Evolutionary conservation across 2,113 vertebrate genomes (phyloP).

Genomic region (Gopherus flavomarginatus): DNA sequence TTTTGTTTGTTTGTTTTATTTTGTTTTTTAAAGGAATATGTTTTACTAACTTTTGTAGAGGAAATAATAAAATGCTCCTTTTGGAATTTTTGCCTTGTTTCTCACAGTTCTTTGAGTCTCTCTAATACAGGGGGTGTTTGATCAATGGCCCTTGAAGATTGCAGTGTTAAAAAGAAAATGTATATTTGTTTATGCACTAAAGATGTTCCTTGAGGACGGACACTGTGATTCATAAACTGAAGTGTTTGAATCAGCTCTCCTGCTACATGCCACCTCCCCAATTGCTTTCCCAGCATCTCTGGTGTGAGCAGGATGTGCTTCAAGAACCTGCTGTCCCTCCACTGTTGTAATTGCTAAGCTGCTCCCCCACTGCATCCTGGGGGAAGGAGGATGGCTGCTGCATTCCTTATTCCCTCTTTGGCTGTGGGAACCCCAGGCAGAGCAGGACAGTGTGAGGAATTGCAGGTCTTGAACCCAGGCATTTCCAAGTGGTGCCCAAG

Average conservation of each 20-base stretch:
- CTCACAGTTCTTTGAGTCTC: neutral
- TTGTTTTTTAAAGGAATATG: neutral
- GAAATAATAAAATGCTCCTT: neutral
- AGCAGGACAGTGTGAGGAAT: neutral
- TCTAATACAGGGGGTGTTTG: rapidly evolving
- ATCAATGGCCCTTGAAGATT: neutral
- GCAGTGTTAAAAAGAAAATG: neutral
- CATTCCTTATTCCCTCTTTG: neutral
- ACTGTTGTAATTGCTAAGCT: neutral
- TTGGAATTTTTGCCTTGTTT: neutral
- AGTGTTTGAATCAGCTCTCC: neutral
- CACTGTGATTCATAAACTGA: neutral
- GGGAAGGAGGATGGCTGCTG: neutral
- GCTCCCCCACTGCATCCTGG: neutral
- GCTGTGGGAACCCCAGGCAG: neutral
- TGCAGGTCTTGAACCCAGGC: neutral
- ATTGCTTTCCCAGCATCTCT: neutral
- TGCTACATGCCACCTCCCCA: neutral
- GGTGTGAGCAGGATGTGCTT: rapidly evolving
- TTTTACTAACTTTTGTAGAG: neutral
- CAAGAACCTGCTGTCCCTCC: rapidly evolving
- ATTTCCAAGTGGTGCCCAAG: neutral
- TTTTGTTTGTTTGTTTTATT: too few species aligned
- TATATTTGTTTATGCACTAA: neutral
- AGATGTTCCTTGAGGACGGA: neutral